These are phyloP conservation scores for Drosophila atroscutellata DNA, from an alignment of 2,888 invertebrate genomes.

Conservation along the genomic window DNA sequence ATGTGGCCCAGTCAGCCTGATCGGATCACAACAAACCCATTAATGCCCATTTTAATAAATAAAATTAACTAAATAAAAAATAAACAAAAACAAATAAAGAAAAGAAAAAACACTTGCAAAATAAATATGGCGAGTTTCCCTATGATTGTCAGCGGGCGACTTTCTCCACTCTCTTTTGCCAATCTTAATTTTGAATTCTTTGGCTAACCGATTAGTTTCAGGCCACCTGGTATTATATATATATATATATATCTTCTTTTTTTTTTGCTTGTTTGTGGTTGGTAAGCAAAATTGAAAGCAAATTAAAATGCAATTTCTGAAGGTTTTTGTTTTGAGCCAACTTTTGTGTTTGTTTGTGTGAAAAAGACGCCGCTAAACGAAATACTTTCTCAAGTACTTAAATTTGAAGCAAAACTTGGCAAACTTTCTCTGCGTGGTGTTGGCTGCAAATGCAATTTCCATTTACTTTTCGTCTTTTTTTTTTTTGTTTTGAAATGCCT, in stretches of 20 bases:
- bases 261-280: constrained; percentile 8
- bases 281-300: constrained; percentile 48
- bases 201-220: constrained; percentile 16
- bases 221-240: constrained; percentile 24
- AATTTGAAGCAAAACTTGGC: constrained; percentile 62
- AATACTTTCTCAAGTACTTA: constrained; percentile 73
- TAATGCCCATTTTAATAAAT: not conserved
- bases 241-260: not conserved
- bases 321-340: constrained; percentile 38
- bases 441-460: constrained; percentile 67
- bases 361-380: constrained; percentile 47
- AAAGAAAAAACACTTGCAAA: not conserved
- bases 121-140: not conserved
- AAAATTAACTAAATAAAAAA: not conserved
- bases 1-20: not conserved
- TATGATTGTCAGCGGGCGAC: not conserved
- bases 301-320: constrained; percentile 74
- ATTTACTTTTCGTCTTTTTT: constrained; percentile 48
- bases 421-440: constrained; percentile 55
- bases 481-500: constrained; percentile 2
- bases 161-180: not conserved
- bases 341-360: constrained; percentile 24
- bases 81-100: not conserved
- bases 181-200: not conserved
- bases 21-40: not conserved